A percentile compares a stretch with the other conserved stretches of the same genome.
Conservation (phyloP, 1,140 invertebrate species). For the Ganaspis sp. region DNA sequence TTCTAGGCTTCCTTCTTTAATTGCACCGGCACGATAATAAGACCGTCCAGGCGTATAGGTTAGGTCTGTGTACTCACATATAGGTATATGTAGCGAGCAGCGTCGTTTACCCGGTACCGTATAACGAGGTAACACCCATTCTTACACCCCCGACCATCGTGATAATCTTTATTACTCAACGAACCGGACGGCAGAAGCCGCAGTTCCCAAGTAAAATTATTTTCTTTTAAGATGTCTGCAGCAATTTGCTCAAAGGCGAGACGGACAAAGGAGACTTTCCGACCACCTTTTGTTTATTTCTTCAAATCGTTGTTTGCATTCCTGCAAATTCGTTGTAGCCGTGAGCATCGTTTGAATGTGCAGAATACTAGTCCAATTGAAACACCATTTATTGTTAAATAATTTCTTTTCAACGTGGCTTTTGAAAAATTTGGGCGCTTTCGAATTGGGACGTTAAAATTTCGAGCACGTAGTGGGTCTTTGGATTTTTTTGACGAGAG, state of each 20-base stretch:
- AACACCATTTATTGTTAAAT: too few relatives aligned
- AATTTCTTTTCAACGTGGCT: too few relatives aligned
- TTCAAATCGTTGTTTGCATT: too few relatives aligned
- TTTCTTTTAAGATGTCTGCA: too few relatives aligned
- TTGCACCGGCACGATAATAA: conserved; percentile 72
- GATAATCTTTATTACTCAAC: conserved; percentile 65
- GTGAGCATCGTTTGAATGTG: too few relatives aligned
- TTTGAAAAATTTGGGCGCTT: background rate
- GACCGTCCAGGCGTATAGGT: conserved; percentile 51
- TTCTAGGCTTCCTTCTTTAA: conserved; percentile 74
- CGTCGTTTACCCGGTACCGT: conserved; percentile 50
- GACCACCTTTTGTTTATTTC: background rate
- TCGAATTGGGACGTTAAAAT: background rate
- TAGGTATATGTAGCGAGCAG: conserved; percentile 27
- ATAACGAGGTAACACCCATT: conserved; percentile 68
- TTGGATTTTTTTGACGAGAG: background rate
- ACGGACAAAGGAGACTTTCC: too few relatives aligned
- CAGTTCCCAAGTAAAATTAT: conserved; percentile 10
- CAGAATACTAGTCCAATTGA: too few relatives aligned
- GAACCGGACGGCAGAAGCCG: conserved; percentile 39
- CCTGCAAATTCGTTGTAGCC: too few relatives aligned
- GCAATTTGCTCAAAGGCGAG: too few relatives aligned
- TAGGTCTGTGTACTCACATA: conserved; percentile 43
- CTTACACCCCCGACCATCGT: conserved; percentile 61
- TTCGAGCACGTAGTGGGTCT: conserved; percentile 7